Evolutionary conservation across 2,888 invertebrate species (phyloP).

Genomic region (Hypsopygia costalis): DNA sequence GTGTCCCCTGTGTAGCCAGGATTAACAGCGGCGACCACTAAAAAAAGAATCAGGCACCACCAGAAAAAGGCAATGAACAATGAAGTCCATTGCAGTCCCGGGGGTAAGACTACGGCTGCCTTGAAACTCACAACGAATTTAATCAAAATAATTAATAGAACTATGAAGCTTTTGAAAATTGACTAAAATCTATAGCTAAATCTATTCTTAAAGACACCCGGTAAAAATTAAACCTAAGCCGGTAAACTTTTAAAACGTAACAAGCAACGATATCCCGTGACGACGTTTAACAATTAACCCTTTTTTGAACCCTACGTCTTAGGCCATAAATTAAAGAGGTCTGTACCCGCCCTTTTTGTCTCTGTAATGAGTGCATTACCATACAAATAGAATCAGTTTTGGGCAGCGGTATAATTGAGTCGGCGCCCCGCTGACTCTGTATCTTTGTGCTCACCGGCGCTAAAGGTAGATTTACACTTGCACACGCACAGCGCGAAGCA

Average conservation of each 20-base stretch:
- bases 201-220: too few relatives aligned
- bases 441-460: conserved; percentile 56
- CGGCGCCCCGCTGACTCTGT: conserved; percentile 62
- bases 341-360: conserved; percentile 59
- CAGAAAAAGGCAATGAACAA: too few relatives aligned
- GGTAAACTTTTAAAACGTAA: not conserved
- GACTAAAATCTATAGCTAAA: too few relatives aligned
- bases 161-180: too few relatives aligned
- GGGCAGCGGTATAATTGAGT: conserved; percentile 63
- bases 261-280: conserved; percentile 11
- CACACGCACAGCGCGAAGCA: not conserved
- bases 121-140: too few relatives aligned
- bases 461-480: conserved; percentile 6
- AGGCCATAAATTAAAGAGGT: conserved; percentile 25
- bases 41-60: too few relatives aligned
- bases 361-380: conserved; percentile 75
- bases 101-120: too few relatives aligned
- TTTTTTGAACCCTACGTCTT: conserved; percentile 5
- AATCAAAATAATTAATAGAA: too few relatives aligned
- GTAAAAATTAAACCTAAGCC: too few relatives aligned
- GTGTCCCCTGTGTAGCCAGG: too few relatives aligned
- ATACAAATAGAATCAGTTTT: conserved; percentile 74
- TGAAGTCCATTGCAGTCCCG: too few relatives aligned
- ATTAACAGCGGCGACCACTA: too few relatives aligned
- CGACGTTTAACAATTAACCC: conserved; percentile 22